phyloP scores from a whole-genome alignment of 2,113 vertebrate genomes.

The Marmota monax region DNA sequence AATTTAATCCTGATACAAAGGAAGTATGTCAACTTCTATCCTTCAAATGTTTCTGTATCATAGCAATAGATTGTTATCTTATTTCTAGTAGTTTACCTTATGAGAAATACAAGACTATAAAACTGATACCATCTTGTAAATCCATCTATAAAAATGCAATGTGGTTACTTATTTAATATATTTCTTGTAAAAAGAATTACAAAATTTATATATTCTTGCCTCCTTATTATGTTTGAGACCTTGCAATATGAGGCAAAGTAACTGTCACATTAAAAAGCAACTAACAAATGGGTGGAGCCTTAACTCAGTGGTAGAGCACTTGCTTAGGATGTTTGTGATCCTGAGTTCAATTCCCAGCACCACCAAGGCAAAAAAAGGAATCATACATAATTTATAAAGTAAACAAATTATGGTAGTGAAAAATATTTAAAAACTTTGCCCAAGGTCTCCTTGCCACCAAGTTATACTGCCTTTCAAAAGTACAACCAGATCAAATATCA shows the following conservation, averaged over 20 bases:
- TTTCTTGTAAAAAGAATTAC: neutral
- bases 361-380: neutral
- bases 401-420: neutral
- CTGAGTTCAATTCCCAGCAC: no score
- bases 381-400: neutral
- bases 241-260: neutral
- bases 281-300: no score
- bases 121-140: neutral
- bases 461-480: neutral
- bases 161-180: neutral
- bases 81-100: neutral
- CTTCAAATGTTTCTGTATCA: neutral
- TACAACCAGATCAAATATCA: neutral
- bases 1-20: neutral
- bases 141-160: neutral
- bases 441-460: neutral
- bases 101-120: neutral
- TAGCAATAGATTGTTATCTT: neutral
- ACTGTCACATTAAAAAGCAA: neutral
- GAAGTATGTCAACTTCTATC: neutral
- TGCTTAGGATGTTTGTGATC: no score
- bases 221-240: neutral
- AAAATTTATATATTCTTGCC: neutral
- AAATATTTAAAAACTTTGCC: neutral
- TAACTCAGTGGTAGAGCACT: no score